Evolutionary conservation across 2,888 invertebrate species (phyloP).

Genomic region (Labia minor): DNA sequence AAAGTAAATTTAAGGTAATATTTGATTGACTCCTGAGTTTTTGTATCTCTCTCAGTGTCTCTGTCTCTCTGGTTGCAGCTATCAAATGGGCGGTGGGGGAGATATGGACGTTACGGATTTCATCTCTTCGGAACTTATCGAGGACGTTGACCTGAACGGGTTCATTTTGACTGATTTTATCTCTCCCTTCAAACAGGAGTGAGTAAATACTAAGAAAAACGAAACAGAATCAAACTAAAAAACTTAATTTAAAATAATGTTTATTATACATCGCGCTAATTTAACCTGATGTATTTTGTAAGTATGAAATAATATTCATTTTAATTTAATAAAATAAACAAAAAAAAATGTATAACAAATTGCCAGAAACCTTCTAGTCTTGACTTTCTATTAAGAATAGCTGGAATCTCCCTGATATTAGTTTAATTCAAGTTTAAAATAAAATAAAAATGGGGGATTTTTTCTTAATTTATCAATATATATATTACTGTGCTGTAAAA

Average conservation of each 20-base stretch:
- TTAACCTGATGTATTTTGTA: neutral
- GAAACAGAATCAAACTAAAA: neutral
- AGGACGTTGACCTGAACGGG: neutral
- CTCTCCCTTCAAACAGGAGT: neutral
- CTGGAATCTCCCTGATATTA: neutral
- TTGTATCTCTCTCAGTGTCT: neutral
- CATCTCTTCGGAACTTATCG: neutral
- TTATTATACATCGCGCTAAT: too few species aligned
- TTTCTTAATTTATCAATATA: neutral
- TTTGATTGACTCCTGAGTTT: neutral
- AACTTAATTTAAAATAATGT: too few species aligned
- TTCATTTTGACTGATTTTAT: conserved; percentile 2
- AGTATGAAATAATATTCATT: neutral
- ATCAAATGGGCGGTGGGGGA: neutral
- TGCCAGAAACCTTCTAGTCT: neutral
- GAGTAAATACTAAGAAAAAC: neutral
- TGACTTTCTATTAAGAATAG: neutral
- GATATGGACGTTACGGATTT: neutral
- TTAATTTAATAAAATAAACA: too few species aligned
- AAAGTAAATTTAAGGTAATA: neutral
- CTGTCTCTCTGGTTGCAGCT: neutral
- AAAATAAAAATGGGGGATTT: too few species aligned
- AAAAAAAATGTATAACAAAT: too few species aligned
- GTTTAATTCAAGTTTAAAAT: too few species aligned
- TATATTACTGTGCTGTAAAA: too few species aligned